Percentiles rank a stretch among this genome's conserved stretches.
These are phyloP conservation scores for Rhagophthalmus giganteus DNA, from an alignment of 2,888 invertebrate species.

Conservation along the genomic window DNA sequence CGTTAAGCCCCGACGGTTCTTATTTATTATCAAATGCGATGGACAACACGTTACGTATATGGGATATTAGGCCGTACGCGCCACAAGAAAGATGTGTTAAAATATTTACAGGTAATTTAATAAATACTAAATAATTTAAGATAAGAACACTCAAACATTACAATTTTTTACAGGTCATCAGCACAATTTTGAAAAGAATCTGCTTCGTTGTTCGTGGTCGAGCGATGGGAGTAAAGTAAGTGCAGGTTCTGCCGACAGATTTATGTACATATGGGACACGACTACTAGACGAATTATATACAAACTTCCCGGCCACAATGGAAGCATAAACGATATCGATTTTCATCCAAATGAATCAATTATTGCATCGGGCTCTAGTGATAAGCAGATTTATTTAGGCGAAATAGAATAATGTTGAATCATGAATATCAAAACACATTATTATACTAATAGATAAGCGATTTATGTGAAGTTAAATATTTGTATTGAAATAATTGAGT, in stretches of 20 bases:
- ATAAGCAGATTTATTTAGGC: slow-evolving; percentile 93
- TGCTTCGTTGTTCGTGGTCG: slow-evolving; percentile 92
- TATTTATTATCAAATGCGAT: slow-evolving; percentile 94
- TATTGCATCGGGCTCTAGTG: slow-evolving; percentile 90
- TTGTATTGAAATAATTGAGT: not conserved
- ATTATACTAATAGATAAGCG: no score
- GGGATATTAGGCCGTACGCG: slow-evolving; percentile 96
- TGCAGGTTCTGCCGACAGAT: slow-evolving; percentile 93
- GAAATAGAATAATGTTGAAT: slow-evolving; percentile 87
- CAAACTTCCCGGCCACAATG: slow-evolving; percentile 97
- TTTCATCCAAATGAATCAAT: slow-evolving; percentile 95
- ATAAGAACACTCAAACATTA: no score
- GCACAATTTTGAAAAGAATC: slow-evolving; percentile 97
- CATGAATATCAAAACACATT: no score
- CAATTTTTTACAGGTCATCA: slow-evolving; percentile 72
- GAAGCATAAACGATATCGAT: slow-evolving; percentile 94
- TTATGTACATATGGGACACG: slow-evolving; percentile 97
- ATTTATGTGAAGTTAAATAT: no score
- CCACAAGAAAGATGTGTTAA: slow-evolving; percentile 92
- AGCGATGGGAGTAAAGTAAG: slow-evolving; percentile 88
- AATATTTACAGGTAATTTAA: slow-evolving; percentile 67
- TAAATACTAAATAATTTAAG: not conserved
- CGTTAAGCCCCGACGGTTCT: slow-evolving; percentile 82
- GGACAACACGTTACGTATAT: slow-evolving; percentile 94
- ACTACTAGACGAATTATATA: slow-evolving; percentile 88